Base-by-base conservation (phyloP, 2,797 vertebrate genomes). In the Chromis chromis region DNA sequence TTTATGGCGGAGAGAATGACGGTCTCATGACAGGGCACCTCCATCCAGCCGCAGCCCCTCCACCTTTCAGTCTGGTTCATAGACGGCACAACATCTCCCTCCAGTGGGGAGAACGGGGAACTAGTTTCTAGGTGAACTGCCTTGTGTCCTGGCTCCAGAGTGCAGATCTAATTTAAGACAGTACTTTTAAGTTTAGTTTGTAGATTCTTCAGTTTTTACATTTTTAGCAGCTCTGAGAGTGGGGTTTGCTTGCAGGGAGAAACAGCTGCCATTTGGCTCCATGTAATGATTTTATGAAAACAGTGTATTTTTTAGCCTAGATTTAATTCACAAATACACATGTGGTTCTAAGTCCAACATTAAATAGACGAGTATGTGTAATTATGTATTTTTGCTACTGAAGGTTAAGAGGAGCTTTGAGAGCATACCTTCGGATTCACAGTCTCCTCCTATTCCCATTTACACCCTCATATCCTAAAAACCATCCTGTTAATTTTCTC, bases 1-100 rank as follows among this genome's bases (percentile, higher is more conserved):
- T 95, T 95, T 95, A 95, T 95, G 91, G 94, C 85, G 74, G 87
- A 71, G 91, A 93, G 94, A 94, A 94, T 93, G 93, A 94, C 94
- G 88, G 91, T 93, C 91, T 93, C 90, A 84, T 94, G 93, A 94
- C 93, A 93, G 90, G 91, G 79, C 74, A 89, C 91, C 88, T 81
- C 92, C 85, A 90, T 86, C 83, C 90, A 92, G 90, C 80, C 62
- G 77, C 90, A 87, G 86, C 85, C 84, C 82, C 80, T 40, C 82
- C 76, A 57, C 86, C 56, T 28, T 54, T 25, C 63, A 8, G 57
- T 1, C 16, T 5, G 46, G 11, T 19, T 80, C 24, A 56, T 72
- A 36, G 55, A 24, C 0, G 14, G 82, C 80, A 52, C 86, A 91
- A 94, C 92, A 94, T 74, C 92, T 54, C 89, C 88, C 92, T 94